Evolutionary conservation across 2,888 invertebrate species (phyloP).

Genomic region (Morpho achilles): DNA sequence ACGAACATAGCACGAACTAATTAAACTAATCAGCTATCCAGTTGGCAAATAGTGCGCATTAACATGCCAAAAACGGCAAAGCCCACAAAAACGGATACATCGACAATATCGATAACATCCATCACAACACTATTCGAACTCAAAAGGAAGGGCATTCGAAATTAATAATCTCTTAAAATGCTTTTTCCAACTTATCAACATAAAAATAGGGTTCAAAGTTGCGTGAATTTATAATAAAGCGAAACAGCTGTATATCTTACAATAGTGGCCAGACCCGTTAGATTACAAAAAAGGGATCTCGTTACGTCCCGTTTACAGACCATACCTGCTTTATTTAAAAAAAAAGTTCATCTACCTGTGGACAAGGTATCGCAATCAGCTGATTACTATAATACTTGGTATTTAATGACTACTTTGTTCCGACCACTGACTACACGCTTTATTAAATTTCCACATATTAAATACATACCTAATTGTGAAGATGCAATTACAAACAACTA

Average conservation of each 20-base stretch:
- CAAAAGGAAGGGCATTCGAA: background rate
- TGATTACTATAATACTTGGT: slow-evolving; percentile 9
- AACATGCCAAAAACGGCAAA: slow-evolving; percentile 1
- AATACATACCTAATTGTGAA: background rate
- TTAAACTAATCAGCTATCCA: slow-evolving; percentile 15
- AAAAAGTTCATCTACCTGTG: slow-evolving; percentile 17
- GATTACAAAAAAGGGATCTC: slow-evolving; percentile 18
- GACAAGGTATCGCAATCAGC: slow-evolving; percentile 15
- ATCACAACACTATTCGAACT: slow-evolving; percentile 9
- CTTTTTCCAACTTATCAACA: slow-evolving; percentile 9
- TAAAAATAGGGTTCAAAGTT: slow-evolving; percentile 23
- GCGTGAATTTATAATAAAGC: slow-evolving; percentile 12
- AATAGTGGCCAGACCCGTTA: slow-evolving; percentile 43
- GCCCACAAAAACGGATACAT: no score
- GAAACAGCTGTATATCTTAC: slow-evolving; percentile 29
- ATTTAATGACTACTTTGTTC: no score
- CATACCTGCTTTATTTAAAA: slow-evolving; percentile 8
- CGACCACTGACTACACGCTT: background rate
- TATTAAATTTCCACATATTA: slow-evolving; percentile 1
- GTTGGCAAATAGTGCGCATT: slow-evolving; percentile 13
- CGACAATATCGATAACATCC: slow-evolving; percentile 6
- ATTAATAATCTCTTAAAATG: background rate
- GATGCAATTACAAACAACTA: slow-evolving; percentile 13
- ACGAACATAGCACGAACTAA: slow-evolving; percentile 7
- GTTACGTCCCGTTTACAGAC: slow-evolving; percentile 10